Conservation (phyloP, 2,888 invertebrate species). For the Adelognathus sp. region DNA sequence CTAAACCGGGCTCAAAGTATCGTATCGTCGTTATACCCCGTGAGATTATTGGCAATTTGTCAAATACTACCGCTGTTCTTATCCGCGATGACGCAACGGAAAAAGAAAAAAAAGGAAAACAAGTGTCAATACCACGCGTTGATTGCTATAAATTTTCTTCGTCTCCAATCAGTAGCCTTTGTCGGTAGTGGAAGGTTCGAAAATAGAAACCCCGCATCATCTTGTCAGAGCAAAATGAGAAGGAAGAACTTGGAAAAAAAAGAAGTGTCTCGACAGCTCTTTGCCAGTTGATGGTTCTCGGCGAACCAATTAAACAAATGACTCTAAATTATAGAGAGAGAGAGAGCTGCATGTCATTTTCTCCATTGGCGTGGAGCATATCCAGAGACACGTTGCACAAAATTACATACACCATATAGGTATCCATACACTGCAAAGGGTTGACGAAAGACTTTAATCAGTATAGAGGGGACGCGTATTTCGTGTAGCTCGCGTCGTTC, state of each 20-base stretch:
- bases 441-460: conserved; percentile 70
- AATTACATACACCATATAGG: conserved; percentile 67
- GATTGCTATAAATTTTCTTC: conserved; percentile 1
- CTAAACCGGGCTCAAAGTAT: background rate
- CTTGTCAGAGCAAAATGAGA: background rate
- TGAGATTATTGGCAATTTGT: conserved; percentile 52
- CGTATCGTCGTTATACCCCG: background rate
- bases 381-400: too few relatives aligned
- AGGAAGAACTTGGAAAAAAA: background rate
- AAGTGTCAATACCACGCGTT: background rate
- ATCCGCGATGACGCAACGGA: background rate
- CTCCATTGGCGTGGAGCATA: conserved; percentile 74
- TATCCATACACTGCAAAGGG: conserved; percentile 70
- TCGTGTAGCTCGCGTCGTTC: conserved; percentile 24
- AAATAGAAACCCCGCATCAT: background rate
- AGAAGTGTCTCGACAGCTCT: background rate
- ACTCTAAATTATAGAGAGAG: conserved; percentile 62
- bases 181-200: background rate
- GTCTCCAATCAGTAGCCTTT: conserved; percentile 3
- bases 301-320: conserved; percentile 73
- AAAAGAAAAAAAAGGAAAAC: background rate
- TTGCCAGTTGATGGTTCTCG: conserved; percentile 55
- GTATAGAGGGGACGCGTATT: background rate
- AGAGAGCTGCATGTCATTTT: conserved; percentile 56
- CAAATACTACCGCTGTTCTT: conserved; percentile 5